A percentile compares a stretch with the other conserved stretches of the same genome.
phyloP scores from a whole-genome alignment of 2,113 vertebrate species.

The Euleptes europaea region DNA sequence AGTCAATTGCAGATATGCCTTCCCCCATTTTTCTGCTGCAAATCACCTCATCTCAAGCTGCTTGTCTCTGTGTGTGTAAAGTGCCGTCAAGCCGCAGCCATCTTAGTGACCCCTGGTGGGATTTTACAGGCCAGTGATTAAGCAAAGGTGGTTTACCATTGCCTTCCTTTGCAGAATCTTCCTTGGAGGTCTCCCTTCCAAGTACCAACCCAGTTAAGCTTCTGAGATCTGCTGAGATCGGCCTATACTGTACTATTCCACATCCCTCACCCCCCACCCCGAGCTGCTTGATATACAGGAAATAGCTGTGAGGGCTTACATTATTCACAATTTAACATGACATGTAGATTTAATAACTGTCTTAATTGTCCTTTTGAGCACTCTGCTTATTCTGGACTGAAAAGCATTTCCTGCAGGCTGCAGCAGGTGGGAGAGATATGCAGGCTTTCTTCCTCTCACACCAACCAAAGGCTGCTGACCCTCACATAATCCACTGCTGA shows the following conservation, averaged over 20 bases:
- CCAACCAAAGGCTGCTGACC: background rate
- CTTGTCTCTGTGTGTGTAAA: too few relatives aligned
- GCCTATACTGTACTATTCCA: too few relatives aligned
- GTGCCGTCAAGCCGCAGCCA: too few relatives aligned
- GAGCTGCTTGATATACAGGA: background rate
- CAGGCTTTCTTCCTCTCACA: background rate
- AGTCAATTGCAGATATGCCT: background rate
- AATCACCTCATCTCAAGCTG: too few relatives aligned
- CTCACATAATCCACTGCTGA: background rate
- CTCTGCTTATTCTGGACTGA: background rate
- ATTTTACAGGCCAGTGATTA: too few relatives aligned
- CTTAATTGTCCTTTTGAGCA: background rate
- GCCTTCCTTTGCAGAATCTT: too few relatives aligned
- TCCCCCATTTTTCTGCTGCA: background rate
- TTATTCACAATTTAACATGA: background rate
- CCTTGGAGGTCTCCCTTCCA: too few relatives aligned
- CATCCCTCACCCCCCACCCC: too few relatives aligned
- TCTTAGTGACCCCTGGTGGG: too few relatives aligned
- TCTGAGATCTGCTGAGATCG: too few relatives aligned
- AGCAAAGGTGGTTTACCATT: too few relatives aligned
- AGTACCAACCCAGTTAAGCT: too few relatives aligned
- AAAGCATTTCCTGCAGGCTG: background rate
- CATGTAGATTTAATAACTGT: background rate
- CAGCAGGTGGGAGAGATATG: background rate
- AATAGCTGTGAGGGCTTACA: background rate